Evolutionary conservation across 2,113 vertebrate genomes (phyloP), one percentile per base, ranked within the genome.

Genomic region (Poeciliopsis turrubarensis): DNA sequence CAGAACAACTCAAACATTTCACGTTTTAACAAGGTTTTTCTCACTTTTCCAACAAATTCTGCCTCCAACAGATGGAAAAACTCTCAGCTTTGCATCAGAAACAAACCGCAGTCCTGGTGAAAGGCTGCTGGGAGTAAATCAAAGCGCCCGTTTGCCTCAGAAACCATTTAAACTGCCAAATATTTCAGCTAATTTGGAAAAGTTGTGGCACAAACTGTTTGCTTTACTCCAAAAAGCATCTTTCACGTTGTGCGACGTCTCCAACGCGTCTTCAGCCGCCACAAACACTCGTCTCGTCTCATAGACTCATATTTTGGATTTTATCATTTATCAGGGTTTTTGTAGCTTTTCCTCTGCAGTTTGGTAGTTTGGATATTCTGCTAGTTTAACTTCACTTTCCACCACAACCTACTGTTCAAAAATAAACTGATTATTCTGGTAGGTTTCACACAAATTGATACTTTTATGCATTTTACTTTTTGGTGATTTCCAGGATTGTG

Each of bases 221-320:
- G 92, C 68, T 91, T 93, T 91, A 89, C 85, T 93, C 87, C 84
- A 19, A 19, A 65, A 11, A 62, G 34, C 80, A 73, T 85, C 83
- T 73, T 72, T 76, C 51, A 72, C 77, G 65, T 73, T 78, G 74
- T 57, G 61, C 47, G 34, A 12, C 88, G 82, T 88, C 37, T 66
- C 75, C 93, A 95, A 93, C 92, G 94, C 92, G 94, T 95, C 91
- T 94, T 94, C 93, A 95, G 94, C 93, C 92, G 15, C 88, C 74
- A 73, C 32, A 31, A 69, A 13, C 61, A 60, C 62, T 81, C 89
- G 79, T 82, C 60, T 34, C 34, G 44, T 80, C 44, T 71, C 63
- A 37, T 1, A 66, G 26, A 60, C 70, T 65, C n/a, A 66, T 27
- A 34, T 63, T 73, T 17, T 19, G 37, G 63, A 74, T 68, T 73